Percentiles rank a stretch among this genome's conserved stretches.
These are phyloP conservation scores for Vulpes ferrilata DNA, from an alignment of 2,113 vertebrate genomes.

Conservation along the genomic window DNA sequence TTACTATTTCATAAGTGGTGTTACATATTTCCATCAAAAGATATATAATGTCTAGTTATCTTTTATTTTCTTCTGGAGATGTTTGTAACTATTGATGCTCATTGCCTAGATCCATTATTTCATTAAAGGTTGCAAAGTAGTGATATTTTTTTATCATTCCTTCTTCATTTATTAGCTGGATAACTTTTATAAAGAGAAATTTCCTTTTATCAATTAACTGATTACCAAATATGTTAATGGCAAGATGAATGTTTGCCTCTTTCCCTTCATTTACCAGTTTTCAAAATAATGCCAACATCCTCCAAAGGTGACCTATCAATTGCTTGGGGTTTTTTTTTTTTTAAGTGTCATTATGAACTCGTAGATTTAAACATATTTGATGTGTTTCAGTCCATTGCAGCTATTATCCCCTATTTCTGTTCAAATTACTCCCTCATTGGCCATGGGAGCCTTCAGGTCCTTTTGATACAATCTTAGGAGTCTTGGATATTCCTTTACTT, in stretches of 20 bases:
- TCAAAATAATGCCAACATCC: background rate
- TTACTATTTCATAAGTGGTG: background rate
- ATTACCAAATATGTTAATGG: background rate
- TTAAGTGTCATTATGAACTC: background rate
- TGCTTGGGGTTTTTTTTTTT: background rate
- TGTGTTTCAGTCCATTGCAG: background rate
- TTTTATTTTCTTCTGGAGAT: background rate
- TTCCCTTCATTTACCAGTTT: background rate
- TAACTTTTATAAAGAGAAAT: slow-evolving; percentile 24
- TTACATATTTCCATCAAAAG: background rate
- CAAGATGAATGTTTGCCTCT: background rate
- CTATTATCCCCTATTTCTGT: background rate
- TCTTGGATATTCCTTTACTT: background rate
- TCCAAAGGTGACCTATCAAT: background rate
- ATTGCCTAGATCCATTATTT: background rate
- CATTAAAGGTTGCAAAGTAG: background rate
- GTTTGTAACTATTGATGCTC: background rate
- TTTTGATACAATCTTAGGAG: background rate
- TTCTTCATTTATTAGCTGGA: background rate
- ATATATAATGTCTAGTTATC: background rate
- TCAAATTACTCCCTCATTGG: background rate
- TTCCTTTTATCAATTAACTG: background rate
- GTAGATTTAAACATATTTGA: background rate
- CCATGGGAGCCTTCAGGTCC: background rate
- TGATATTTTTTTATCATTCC: background rate